Evolutionary conservation across 2,797 vertebrate species (phyloP).

Genomic region (Silurus lanzhouensis): DNA sequence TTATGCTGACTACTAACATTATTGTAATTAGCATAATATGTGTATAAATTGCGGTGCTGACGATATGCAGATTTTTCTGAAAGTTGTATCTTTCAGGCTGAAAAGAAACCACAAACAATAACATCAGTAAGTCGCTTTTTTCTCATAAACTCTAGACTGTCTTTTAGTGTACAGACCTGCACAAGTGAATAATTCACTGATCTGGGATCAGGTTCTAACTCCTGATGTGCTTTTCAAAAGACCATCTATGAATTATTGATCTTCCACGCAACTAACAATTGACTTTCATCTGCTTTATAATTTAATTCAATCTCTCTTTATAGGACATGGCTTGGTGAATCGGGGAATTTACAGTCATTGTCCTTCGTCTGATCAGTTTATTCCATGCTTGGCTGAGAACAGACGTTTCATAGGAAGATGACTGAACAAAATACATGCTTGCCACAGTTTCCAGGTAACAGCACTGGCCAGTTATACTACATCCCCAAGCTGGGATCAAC

Average conservation of each 20-base stretch:
- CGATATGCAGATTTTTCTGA: background rate
- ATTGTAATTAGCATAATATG: background rate
- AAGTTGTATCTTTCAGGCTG: background rate
- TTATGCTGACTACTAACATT: background rate
- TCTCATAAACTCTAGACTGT: slow-evolving; percentile 42
- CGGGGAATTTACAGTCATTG: slow-evolving; percentile 9
- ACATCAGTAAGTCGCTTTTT: slow-evolving; percentile 37
- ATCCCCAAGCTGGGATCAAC: background rate
- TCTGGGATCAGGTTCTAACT: slow-evolving; percentile 57
- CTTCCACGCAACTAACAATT: slow-evolving; percentile 67
- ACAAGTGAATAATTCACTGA: slow-evolving; percentile 59
- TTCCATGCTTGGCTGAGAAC: slow-evolving; percentile 30
- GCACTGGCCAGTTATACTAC: background rate
- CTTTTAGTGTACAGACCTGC: slow-evolving; percentile 18
- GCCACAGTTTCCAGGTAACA: slow-evolving; percentile 30
- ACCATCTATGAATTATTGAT: slow-evolving; percentile 81
- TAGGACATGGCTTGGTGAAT: slow-evolving; percentile 32
- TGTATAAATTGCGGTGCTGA: background rate
- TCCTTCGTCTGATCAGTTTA: slow-evolving; percentile 19
- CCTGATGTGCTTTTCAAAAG: slow-evolving; percentile 68
- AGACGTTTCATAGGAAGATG: slow-evolving; percentile 11
- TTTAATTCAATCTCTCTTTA: slow-evolving; percentile 68
- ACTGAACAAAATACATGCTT: slow-evolving; percentile 5
- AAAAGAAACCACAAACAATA: background rate
- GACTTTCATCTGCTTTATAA: slow-evolving; percentile 78